These are phyloP conservation scores for Chromobotia macracanthus DNA, from an alignment of 2,797 vertebrate genomes.

Conservation along the genomic window DNA sequence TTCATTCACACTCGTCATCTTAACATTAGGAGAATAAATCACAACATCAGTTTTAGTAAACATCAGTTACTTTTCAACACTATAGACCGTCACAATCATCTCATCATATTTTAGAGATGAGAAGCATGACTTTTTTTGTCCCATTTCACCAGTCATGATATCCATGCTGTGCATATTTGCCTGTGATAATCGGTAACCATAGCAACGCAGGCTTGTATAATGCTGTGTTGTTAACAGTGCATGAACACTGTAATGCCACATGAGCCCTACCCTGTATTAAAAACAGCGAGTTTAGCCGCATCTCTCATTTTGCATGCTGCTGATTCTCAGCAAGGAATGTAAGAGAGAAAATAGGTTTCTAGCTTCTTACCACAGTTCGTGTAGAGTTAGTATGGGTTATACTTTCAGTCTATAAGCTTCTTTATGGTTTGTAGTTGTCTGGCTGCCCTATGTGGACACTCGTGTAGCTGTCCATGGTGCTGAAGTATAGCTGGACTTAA, in stretches of 20 bases:
- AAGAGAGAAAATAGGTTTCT: not conserved
- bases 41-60: not conserved
- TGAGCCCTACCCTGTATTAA: slow-evolving; percentile 35
- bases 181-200: slow-evolving; percentile 76
- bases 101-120: slow-evolving; percentile 30
- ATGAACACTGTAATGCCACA: slow-evolving; percentile 68
- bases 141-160: slow-evolving; percentile 43
- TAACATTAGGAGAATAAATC: not conserved
- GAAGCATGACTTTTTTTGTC: slow-evolving; percentile 36
- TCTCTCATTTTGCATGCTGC: not conserved
- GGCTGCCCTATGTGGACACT: not conserved
- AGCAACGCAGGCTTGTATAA: slow-evolving; percentile 73
- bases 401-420: not conserved
- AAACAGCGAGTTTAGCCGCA: slow-evolving; percentile 12
- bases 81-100: slow-evolving; percentile 1
- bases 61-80: not conserved
- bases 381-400: not conserved
- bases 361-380: not conserved
- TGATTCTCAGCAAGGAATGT: not conserved
- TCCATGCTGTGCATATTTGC: slow-evolving; percentile 58
- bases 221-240: slow-evolving; percentile 71
- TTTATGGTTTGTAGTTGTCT: not conserved
- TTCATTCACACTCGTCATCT: too few relatives aligned
- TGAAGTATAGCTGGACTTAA: slow-evolving; percentile 26
- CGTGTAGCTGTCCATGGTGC: slow-evolving; percentile 47